Percentiles rank a stretch among this genome's conserved stretches.
Conservation (phyloP, 2,797 vertebrate genomes). For the Oreortyx pictus region DNA sequence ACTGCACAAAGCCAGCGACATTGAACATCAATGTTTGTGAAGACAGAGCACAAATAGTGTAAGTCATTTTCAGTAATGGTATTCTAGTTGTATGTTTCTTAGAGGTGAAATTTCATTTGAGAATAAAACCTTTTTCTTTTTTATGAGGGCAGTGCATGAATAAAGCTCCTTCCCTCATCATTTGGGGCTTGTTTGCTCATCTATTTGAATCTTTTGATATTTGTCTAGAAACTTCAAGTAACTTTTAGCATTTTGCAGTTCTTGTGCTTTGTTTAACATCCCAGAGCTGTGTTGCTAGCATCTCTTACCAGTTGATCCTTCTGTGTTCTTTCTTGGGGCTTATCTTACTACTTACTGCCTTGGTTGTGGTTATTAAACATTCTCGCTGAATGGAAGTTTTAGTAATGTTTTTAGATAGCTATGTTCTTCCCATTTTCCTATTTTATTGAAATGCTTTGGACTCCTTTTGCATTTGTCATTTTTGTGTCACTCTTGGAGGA, state of each 20-base stretch:
- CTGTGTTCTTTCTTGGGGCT: background rate
- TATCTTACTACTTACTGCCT: background rate
- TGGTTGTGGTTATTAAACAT: background rate
- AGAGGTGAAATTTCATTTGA: background rate
- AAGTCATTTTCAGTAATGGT: slow-evolving; percentile 60
- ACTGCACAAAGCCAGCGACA: slow-evolving; percentile 84
- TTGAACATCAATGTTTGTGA: slow-evolving; percentile 80
- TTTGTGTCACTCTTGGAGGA: background rate
- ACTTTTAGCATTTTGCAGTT: background rate
- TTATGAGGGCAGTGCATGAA: background rate
- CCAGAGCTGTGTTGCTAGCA: background rate
- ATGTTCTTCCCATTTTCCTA: background rate
- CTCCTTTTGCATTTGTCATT: background rate
- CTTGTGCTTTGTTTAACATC: background rate
- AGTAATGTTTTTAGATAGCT: background rate
- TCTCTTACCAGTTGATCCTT: background rate
- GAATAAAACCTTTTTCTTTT: background rate
- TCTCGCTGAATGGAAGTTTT: background rate
- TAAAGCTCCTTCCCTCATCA: background rate
- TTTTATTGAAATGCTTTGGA: background rate
- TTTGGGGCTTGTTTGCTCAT: background rate
- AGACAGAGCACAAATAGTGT: slow-evolving; percentile 84
- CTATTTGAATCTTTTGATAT: background rate
- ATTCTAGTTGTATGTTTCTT: accelerated
- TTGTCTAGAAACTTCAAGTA: background rate